Evolutionary conservation across 1,140 invertebrate species (phyloP).

Genomic region (Anthonomus grandis): DNA sequence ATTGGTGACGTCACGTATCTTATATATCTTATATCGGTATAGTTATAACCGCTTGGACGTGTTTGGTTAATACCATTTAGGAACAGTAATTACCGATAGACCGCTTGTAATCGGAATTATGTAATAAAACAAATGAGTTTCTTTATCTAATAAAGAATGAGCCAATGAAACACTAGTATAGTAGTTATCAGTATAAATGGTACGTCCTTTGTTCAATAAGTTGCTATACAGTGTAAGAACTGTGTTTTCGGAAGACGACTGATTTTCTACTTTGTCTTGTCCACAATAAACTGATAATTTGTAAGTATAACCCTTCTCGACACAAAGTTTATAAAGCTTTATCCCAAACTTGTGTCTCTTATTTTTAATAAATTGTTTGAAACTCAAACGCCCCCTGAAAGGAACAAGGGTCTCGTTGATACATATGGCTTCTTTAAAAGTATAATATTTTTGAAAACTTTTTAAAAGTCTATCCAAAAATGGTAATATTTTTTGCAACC

Average conservation of each 20-base stretch:
- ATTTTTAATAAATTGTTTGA: slow-evolving; percentile 14
- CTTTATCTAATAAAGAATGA: slow-evolving; percentile 43
- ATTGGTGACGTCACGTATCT: too few species aligned
- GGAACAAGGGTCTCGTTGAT: slow-evolving; percentile 18
- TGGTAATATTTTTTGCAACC: too few species aligned
- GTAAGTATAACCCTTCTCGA: slow-evolving; percentile 8
- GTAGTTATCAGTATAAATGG: slow-evolving; percentile 38
- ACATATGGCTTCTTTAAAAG: slow-evolving; percentile 8
- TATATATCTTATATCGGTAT: too few species aligned
- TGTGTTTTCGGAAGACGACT: slow-evolving; percentile 1
- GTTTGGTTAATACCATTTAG: too few species aligned
- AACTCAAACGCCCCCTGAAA: slow-evolving; percentile 14
- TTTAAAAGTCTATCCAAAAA: too few species aligned
- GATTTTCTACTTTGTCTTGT: slow-evolving; percentile 17
- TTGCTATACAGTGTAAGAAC: slow-evolving; percentile 9
- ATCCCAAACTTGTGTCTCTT: slow-evolving; percentile 31
- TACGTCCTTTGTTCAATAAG: slow-evolving; percentile 15
- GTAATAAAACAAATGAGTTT: slow-evolving; percentile 28
- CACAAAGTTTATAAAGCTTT: slow-evolving; percentile 45
- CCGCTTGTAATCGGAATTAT: too few species aligned
- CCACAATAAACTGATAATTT: slow-evolving; percentile 42
- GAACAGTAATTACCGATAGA: too few species aligned
- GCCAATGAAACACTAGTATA: slow-evolving; percentile 49
- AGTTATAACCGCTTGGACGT: too few species aligned
- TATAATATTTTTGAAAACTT: too few species aligned